These are phyloP conservation scores for Blera fallax DNA, from an alignment of 2,888 invertebrate genomes.

Conservation along the genomic window DNA sequence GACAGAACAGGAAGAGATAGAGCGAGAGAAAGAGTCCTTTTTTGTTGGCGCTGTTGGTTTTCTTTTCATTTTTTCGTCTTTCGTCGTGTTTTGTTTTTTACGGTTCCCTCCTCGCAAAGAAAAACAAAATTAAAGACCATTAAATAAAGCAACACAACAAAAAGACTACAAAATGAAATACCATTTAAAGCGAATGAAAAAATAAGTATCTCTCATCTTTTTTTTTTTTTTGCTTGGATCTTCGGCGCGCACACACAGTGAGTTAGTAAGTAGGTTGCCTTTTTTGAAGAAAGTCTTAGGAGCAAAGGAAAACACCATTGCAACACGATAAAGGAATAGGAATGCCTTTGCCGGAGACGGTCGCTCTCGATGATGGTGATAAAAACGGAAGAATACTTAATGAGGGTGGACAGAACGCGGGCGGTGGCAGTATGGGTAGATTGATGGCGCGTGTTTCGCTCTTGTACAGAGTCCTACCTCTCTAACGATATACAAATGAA, in stretches of 20 bases:
- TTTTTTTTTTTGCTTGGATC: conserved; percentile 5
- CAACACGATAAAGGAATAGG: conserved; percentile 46
- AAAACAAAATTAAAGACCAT: conserved; percentile 57
- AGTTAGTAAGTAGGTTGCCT: conserved; percentile 47
- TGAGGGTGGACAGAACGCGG: conserved; percentile 44
- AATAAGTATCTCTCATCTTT: conserved; percentile 46
- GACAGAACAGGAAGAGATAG: conserved; percentile 31
- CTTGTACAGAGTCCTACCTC: conserved; percentile 4
- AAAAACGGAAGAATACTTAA: conserved; percentile 59
- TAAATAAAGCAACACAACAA: conserved; percentile 14
- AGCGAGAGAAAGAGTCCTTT: background rate
- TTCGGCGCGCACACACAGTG: conserved; percentile 9
- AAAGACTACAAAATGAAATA: conserved; percentile 54
- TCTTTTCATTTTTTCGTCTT: too few species aligned
- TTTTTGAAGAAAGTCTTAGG: conserved; percentile 17
- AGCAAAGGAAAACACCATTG: background rate
- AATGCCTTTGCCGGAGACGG: conserved; percentile 30
- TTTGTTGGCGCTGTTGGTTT: background rate
- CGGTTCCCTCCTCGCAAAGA: conserved; percentile 10
- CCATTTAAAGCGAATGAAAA: conserved; percentile 50
- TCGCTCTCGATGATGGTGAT: conserved; percentile 27
- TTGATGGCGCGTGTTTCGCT: conserved; percentile 56
- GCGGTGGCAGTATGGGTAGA: conserved; percentile 24
- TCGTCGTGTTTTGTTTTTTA: too few species aligned
- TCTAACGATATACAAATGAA: background rate